Evolutionary conservation across 2,888 invertebrate species (phyloP), one percentile per base, ranked within the genome.

Genomic region (Creontiades dilutus): DNA sequence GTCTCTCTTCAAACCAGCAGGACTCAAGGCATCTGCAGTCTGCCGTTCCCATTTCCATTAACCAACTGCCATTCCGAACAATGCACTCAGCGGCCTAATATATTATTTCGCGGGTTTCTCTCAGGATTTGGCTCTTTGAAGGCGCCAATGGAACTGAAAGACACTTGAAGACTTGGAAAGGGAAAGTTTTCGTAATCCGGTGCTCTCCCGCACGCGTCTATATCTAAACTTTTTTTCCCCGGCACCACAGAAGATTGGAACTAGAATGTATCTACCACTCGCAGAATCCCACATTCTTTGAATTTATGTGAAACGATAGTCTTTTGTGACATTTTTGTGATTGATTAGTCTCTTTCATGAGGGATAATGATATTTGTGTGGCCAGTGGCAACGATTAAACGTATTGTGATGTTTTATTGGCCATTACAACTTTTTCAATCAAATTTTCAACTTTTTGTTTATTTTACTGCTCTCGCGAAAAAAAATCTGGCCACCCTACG

Each of bases 41-140:
- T 37, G 37, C 2, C 7, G 52, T 16, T 52, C 11, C 2, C 14
- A 16, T 52, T 52, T 52, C 52, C 52, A 52, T 12, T 14, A 16
- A 13, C 16, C 52, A 14, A 13, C 16, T 16, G 11, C 75, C 75
- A 19, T 7, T 23, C 75, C 13, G 9, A 75, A 75, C 75, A 75
- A 75, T 19, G 75, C 14, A 75, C 23, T 75, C 19, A 12, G 52
- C 13, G 75, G 12, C 75, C 75, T 75, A 28, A 75, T 75, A 75
- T 11, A 75, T 75, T 75, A 75, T 75, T 75, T 75, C 23, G 13
- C 2, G 19, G 75, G 75, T 75, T 75, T n/a, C 23, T 52, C 23
- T 2, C 16, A 23, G 75, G 75, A 75, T 75, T 75, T 75, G 23
- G 75, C 28, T 28, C 28, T 75, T 19, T 23, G 28, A 75, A 75